Conservation (phyloP, 2,888 invertebrate species). For the Chaetogeoica ovagalla region DNA sequence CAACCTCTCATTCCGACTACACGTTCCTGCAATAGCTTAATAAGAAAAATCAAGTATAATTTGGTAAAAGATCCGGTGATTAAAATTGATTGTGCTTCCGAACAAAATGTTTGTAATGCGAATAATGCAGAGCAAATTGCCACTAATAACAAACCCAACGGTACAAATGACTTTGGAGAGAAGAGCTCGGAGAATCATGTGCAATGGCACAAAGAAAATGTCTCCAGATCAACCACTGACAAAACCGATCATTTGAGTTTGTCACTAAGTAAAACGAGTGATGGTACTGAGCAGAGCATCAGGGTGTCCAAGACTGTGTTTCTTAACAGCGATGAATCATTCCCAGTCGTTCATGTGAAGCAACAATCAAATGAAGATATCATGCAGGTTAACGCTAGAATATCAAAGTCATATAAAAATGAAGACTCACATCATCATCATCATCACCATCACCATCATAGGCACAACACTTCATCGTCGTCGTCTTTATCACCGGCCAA, state of each 20-base stretch:
- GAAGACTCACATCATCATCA: not conserved
- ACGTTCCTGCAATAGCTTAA: slow-evolving; percentile 42
- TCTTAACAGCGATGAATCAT: not conserved
- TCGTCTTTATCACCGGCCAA: not conserved
- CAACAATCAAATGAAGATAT: slow-evolving; percentile 8
- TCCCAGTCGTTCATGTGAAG: not conserved
- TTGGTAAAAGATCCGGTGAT: not conserved
- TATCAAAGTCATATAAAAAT: not conserved
- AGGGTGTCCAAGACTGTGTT: not conserved
- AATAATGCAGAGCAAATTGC: not conserved
- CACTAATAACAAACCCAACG: too few species aligned
- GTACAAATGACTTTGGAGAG: not conserved
- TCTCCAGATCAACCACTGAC: not conserved
- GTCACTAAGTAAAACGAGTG: not conserved
- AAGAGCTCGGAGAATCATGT: not conserved
- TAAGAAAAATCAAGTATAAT: slow-evolving; percentile 49
- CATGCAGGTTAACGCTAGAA: not conserved
- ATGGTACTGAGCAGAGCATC: not conserved
- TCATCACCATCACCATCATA: too few species aligned
- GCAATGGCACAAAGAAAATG: not conserved
- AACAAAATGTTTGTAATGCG: not conserved
- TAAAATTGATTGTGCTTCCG: not conserved
- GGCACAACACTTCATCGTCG: too few species aligned
- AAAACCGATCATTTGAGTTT: not conserved
- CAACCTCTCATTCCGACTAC: slow-evolving; percentile 44